Conservation (phyloP, 2,113 vertebrate species). For the Gasterosteus nipponicus region DNA sequence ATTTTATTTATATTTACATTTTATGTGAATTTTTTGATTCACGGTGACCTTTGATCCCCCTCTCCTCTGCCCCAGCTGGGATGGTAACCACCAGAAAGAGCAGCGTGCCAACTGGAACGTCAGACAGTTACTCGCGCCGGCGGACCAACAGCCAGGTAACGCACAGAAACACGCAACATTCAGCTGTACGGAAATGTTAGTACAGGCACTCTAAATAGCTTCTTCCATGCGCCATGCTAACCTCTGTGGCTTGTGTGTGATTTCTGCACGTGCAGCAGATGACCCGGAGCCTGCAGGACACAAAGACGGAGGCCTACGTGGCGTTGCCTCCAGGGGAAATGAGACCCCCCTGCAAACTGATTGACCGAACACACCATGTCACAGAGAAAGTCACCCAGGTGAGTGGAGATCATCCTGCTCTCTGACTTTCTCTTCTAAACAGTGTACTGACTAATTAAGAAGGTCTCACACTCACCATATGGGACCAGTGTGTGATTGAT, state of each 20-base stretch:
- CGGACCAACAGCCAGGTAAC: slow-evolving; percentile 83
- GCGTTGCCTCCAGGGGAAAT: slow-evolving; percentile 84
- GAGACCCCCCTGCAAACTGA: slow-evolving; percentile 88
- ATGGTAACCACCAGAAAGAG: slow-evolving; percentile 78
- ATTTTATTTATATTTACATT: too few relatives aligned
- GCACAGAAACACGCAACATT: slow-evolving; percentile 49
- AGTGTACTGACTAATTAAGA: too few relatives aligned
- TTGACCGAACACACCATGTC: slow-evolving; percentile 91
- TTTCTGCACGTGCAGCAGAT: slow-evolving; percentile 14
- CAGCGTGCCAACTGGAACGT: slow-evolving; percentile 84
- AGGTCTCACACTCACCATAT: too few relatives aligned
- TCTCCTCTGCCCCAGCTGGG: slow-evolving; percentile 66
- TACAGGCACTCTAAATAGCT: background rate
- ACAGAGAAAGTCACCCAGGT: slow-evolving; percentile 95
- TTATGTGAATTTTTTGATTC: too few relatives aligned
- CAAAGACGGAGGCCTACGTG: slow-evolving; percentile 84
- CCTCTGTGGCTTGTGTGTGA: background rate
- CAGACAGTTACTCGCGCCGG: slow-evolving; percentile 86
- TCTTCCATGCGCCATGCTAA: background rate
- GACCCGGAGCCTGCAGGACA: slow-evolving; percentile 74
- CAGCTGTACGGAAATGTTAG: background rate
- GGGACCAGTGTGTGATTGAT: background rate
- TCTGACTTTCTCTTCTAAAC: background rate
- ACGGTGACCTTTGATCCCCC: too few relatives aligned
- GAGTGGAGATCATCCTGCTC: background rate